A percentile compares a stretch with the other conserved stretches of the same genome.
Evolutionary conservation across 2,888 invertebrate species (phyloP).

Genomic region (Sussaba pulchella): DNA sequence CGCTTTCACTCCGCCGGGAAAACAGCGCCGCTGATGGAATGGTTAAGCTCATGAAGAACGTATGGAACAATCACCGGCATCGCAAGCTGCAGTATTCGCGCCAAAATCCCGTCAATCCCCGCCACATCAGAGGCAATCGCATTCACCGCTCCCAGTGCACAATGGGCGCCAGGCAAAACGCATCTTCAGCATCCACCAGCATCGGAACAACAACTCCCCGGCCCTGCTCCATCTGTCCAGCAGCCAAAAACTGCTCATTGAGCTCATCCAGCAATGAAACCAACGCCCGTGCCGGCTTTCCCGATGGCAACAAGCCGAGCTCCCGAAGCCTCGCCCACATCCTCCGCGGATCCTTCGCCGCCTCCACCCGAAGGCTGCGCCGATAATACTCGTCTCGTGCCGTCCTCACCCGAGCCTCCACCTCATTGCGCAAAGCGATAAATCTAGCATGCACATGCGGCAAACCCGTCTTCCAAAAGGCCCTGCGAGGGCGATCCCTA

Average conservation of each 20-base stretch:
- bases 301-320: no score
- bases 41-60: not conserved
- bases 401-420: not conserved
- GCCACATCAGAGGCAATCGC: no score
- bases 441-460: not conserved
- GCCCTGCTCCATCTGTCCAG: no score
- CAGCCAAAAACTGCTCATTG: no score
- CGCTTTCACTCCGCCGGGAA: not conserved
- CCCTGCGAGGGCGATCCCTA: not conserved
- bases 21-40: not conserved
- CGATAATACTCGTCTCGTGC: not conserved
- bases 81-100: not conserved
- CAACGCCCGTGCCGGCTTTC: no score
- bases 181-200: not conserved
- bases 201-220: not conserved
- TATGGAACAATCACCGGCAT: not conserved
- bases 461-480: not conserved
- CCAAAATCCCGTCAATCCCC: conserved; percentile 1
- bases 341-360: not conserved
- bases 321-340: not conserved
- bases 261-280: no score
- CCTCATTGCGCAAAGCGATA: not conserved
- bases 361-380: not conserved
- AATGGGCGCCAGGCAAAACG: not conserved
- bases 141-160: no score